phyloP scores from a whole-genome alignment of 2,888 invertebrate species.

The Sphaerolaimus hirsutus region DNA sequence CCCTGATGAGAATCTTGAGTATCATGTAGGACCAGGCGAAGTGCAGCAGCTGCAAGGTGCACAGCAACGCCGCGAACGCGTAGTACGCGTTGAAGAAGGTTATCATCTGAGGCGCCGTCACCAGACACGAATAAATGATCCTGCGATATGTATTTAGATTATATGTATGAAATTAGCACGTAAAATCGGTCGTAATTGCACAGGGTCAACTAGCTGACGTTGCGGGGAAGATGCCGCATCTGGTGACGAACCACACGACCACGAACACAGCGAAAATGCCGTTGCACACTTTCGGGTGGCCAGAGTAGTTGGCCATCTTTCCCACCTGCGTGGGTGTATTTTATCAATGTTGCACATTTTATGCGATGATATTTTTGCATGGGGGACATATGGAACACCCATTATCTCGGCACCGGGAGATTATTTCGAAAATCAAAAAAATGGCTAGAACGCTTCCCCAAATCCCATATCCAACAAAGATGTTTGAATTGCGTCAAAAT shows the following conservation, averaged over 20 bases:
- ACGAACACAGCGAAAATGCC: background rate
- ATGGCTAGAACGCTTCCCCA: slow-evolving; percentile 13
- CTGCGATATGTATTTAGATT: too few relatives aligned
- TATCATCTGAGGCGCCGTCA: too few relatives aligned
- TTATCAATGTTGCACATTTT: too few relatives aligned
- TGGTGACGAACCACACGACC: background rate
- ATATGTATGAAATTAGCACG: slow-evolving; percentile 13
- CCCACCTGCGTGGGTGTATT: too few relatives aligned
- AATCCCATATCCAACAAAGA: slow-evolving; percentile 12
- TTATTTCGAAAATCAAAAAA: too few relatives aligned
- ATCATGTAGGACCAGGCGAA: background rate
- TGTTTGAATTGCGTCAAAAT: too few relatives aligned
- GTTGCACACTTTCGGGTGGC: background rate
- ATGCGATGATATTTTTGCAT: too few relatives aligned
- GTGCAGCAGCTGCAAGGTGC: background rate
- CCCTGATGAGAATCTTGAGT: background rate
- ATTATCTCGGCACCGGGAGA: too few relatives aligned
- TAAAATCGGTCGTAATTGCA: slow-evolving; percentile 17
- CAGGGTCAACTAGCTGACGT: slow-evolving; percentile 15
- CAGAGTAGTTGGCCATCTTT: background rate
- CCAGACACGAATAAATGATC: too few relatives aligned
- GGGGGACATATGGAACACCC: too few relatives aligned
- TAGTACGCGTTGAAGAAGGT: too few relatives aligned
- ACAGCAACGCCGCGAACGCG: background rate
- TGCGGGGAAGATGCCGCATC: background rate